Evolutionary conservation across 2,113 vertebrate genomes (phyloP).

Genomic region (Meriones unguiculatus): DNA sequence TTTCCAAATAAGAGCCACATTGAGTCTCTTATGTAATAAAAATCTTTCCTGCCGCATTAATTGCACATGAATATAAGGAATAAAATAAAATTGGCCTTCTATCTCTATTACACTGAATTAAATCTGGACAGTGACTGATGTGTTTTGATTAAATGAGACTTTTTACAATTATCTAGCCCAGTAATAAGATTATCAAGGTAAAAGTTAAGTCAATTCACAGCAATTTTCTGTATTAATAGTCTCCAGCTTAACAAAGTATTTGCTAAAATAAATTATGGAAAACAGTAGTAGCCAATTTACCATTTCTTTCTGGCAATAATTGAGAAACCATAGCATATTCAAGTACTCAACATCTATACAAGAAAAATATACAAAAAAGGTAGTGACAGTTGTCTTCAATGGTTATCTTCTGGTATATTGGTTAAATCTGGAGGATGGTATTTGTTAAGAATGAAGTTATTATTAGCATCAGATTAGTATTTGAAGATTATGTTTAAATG

Average conservation of each 20-base stretch:
- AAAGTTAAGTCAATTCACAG: slow-evolving; percentile 20
- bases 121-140: neutral
- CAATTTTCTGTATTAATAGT: neutral
- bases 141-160: slow-evolving; percentile 38
- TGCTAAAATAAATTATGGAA: slow-evolving; percentile 37
- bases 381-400: neutral
- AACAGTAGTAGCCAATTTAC: neutral
- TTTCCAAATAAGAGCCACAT: slow-evolving; percentile 41
- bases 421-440: neutral
- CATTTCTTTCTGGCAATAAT: neutral
- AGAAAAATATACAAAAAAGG: neutral
- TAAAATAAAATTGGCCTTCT: slow-evolving; percentile 54
- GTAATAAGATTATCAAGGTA: neutral
- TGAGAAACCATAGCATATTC: neutral
- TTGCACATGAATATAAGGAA: slow-evolving; percentile 46
- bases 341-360: neutral
- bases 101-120: slow-evolving; percentile 18
- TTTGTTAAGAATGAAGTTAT: neutral
- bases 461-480: neutral
- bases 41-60: neutral
- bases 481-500: slow-evolving; percentile 20
- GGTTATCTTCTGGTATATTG: neutral
- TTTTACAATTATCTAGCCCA: neutral
- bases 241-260: neutral
- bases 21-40: slow-evolving; percentile 18